phyloP scores from a whole-genome alignment of 2,888 invertebrate genomes.

The Apamea epomidion region DNA sequence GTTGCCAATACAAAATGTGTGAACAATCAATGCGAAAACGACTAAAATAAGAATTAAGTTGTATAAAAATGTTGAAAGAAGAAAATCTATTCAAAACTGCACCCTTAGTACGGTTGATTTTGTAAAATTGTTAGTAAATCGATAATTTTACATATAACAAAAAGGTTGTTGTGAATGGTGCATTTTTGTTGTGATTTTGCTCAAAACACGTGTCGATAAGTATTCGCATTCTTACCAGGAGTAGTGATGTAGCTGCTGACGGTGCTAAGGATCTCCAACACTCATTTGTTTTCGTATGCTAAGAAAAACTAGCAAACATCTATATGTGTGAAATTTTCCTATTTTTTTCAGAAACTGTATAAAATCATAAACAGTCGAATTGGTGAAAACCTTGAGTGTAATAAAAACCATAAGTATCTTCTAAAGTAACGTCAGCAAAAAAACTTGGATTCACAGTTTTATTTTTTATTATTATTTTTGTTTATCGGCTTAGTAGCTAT shows the following conservation, averaged over 20 bases:
- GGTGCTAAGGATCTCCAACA: slow-evolving; percentile 5
- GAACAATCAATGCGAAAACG: slow-evolving; percentile 45
- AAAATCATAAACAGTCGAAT: background rate
- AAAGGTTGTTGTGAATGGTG: slow-evolving; percentile 53
- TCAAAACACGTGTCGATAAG: slow-evolving; percentile 54
- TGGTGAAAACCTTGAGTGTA: slow-evolving; percentile 1
- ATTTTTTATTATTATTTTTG: slow-evolving; percentile 44
- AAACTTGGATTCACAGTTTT: slow-evolving; percentile 35
- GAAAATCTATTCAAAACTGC: slow-evolving; percentile 64
- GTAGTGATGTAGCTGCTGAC: slow-evolving; percentile 39
- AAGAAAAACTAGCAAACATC: background rate
- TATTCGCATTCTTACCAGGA: slow-evolving; percentile 48
- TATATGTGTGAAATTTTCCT: slow-evolving; percentile 11
- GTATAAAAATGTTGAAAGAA: slow-evolving; percentile 30
- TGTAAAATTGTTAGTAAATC: slow-evolving; percentile 53
- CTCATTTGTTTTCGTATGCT: slow-evolving; percentile 3
- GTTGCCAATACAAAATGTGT: slow-evolving; percentile 15
- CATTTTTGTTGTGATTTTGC: slow-evolving; percentile 69
- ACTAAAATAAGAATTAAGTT: slow-evolving; percentile 39
- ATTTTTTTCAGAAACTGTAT: background rate
- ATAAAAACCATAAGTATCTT: background rate
- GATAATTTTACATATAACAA: slow-evolving; percentile 43
- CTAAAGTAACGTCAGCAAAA: slow-evolving; percentile 38
- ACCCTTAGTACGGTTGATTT: slow-evolving; percentile 49
- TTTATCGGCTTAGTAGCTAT: slow-evolving; percentile 49